phyloP scores from a whole-genome alignment of 2,113 vertebrate genomes.

The Rhea americana region DNA sequence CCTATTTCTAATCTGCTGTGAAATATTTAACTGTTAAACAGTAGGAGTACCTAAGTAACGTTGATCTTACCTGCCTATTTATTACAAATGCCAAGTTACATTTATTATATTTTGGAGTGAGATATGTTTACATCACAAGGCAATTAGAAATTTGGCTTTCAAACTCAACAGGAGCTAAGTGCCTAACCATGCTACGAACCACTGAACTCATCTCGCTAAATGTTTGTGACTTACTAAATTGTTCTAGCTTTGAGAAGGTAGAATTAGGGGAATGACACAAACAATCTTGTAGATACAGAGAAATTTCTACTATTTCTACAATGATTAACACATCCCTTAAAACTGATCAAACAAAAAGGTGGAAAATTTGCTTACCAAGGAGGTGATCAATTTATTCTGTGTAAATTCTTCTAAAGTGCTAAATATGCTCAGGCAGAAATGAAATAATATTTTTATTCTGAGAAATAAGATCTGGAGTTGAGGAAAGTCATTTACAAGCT shows the following conservation, averaged over 20 bases:
- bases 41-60: not conserved
- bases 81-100: not conserved
- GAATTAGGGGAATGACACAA: not conserved
- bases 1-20: not conserved
- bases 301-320: not conserved
- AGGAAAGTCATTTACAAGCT: not conserved
- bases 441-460: not conserved
- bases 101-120: not conserved
- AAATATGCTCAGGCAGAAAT: not conserved
- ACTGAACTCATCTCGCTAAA: not conserved
- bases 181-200: not conserved
- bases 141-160: not conserved
- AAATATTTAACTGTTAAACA: not conserved
- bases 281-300: not conserved
- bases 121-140: not conserved
- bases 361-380: not conserved
- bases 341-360: not conserved
- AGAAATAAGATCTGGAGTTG: not conserved
- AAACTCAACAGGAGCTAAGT: not conserved
- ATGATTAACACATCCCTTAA: not conserved
- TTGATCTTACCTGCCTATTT: not conserved
- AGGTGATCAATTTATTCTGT: not conserved
- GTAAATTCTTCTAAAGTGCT: not conserved
- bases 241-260: not conserved
- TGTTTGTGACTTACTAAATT: not conserved